phyloP scores from a whole-genome alignment of 1,140 invertebrate genomes.

The Diachasmimorpha longicaudata region DNA sequence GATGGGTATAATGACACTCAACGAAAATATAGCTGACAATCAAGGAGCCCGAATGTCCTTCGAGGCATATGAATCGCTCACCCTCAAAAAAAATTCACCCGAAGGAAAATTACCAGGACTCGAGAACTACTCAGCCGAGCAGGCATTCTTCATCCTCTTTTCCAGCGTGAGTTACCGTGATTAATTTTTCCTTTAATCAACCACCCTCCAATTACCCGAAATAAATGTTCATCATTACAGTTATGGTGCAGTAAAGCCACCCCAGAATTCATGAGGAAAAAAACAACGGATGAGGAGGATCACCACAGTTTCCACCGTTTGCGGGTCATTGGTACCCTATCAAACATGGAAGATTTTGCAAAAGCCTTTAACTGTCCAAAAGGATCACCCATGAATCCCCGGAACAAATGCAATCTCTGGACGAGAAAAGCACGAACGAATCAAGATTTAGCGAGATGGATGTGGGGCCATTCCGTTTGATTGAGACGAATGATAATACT shows the following conservation, averaged over 20 bases:
- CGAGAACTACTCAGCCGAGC: constrained; percentile 72
- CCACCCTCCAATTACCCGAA: neutral
- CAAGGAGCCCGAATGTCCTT: constrained; percentile 78
- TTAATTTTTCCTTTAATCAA: neutral
- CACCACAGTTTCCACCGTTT: constrained; percentile 15
- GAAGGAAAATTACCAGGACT: constrained; percentile 74
- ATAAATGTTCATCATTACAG: constrained; percentile 11
- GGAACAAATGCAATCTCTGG: constrained; percentile 24
- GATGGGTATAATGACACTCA: constrained; percentile 64
- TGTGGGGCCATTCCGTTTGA: neutral
- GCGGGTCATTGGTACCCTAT: constrained; percentile 18
- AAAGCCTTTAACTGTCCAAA: constrained; percentile 25
- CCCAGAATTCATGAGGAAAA: constrained; percentile 18
- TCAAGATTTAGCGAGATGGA: neutral
- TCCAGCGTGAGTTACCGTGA: constrained; percentile 69
- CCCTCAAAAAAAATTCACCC: constrained; percentile 56
- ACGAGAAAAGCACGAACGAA: neutral
- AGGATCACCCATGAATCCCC: constrained; percentile 23
- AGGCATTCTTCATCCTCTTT: constrained; percentile 85
- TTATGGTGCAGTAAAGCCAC: constrained; percentile 14
- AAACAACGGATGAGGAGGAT: neutral
- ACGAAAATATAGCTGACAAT: constrained; percentile 87
- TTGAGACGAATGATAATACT: neutral
- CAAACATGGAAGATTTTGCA: constrained; percentile 25
- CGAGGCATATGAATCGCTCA: constrained; percentile 69